A percentile compares a stretch with the other conserved stretches of the same genome.
Conservation (phyloP, 1,140 invertebrate species). For the Sycophaga agraensis region DNA sequence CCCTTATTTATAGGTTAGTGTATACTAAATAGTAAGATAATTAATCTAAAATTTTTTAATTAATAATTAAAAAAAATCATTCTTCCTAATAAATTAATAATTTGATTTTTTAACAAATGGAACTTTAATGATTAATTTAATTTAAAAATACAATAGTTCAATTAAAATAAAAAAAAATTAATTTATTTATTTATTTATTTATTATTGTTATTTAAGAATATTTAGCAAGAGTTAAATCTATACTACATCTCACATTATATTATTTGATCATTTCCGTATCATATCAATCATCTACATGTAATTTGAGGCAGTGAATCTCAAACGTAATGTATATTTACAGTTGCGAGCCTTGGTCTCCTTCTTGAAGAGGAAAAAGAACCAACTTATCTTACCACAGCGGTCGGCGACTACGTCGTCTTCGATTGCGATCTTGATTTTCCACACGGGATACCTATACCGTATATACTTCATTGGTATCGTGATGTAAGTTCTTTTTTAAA, state of each 20-base stretch:
- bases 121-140: too few species aligned
- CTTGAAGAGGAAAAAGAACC: constrained; percentile 63
- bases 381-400: constrained; percentile 72
- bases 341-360: constrained; percentile 46
- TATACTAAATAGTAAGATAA: too few species aligned
- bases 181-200: too few species aligned
- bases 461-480: constrained; percentile 89
- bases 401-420: constrained; percentile 84
- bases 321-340: constrained; percentile 39
- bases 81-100: too few species aligned
- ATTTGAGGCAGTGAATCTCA: neutral
- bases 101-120: too few species aligned
- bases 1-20: too few species aligned
- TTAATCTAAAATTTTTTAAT: too few species aligned
- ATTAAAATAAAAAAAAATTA: too few species aligned
- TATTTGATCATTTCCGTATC: neutral
- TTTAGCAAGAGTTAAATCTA: too few species aligned
- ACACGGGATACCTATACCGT: constrained; percentile 81
- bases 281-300: neutral
- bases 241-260: neutral
- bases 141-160: too few species aligned
- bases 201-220: too few species aligned
- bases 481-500: constrained; percentile 67
- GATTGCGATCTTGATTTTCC: constrained; percentile 90
- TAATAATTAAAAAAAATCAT: too few species aligned